Evolutionary conservation across 2,888 invertebrate genomes (phyloP), one percentile per base, ranked within the genome.

Genomic region (Torymus aiolomorphi): DNA sequence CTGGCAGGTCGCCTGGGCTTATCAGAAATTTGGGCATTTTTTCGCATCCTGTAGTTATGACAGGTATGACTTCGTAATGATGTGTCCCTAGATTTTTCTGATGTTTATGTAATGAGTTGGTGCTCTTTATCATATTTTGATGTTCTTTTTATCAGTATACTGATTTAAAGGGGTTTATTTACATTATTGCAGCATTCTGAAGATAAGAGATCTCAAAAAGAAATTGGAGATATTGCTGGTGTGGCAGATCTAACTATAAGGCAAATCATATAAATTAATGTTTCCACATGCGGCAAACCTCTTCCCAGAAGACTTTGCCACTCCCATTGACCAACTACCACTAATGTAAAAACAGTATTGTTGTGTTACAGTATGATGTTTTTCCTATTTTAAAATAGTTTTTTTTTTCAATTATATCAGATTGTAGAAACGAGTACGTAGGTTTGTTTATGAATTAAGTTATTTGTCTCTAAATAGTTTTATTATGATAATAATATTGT

Each of bases 201-300:
- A 85, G 96, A 97, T 88, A 97, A 98, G 88, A 94, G 96, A 85
- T 96, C 97, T 83, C 98, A 98, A 89, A 98, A 98, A 91, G 99
- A 99, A n/a, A n/a, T n/a, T n/a, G n/a, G n/a, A n/a, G n/a, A n/a
- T n/a, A n/a, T n/a, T n/a, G n/a, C n/a, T n/a, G 99, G 99, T 56
- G 98, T 98, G 0, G 99, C 99, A 2, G 99, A 99, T 90, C 98
- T 98, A 14, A 99, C 99, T 0, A 98, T 99, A 84, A 92, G 98
- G 49, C 98, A n/a, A 98, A 89, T 97, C 98, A 0, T 99, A 99
- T 91, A 98, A 98, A 90, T 93, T 97, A 54, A 98, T 99, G 97
- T 97, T 97, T 89, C 98, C 98, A 1, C 96, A 95, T 88, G 99
- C 98, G 0, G 94, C 93, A 1, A 95, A 96, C 87, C 92, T 99